Conservation (phyloP, 2,797 vertebrate species). For the Sphaeramia orbicularis region DNA sequence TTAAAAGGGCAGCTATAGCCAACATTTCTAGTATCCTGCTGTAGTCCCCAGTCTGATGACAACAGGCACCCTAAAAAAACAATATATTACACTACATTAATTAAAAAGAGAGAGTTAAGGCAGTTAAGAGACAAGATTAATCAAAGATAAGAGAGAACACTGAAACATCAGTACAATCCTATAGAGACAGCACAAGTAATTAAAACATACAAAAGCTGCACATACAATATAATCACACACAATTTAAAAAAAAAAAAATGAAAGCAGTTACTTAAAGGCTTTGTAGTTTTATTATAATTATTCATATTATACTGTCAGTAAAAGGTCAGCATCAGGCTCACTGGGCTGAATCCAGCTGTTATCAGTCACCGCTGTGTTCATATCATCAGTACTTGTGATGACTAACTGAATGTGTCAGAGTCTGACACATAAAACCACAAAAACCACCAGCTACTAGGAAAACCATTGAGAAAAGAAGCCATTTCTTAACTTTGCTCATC, state of each 20-base stretch:
- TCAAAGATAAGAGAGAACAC: too few species aligned
- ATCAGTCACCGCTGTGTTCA: conserved; percentile 68
- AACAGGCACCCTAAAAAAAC: too few species aligned
- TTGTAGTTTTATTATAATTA: background rate
- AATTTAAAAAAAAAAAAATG: background rate
- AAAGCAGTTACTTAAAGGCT: background rate
- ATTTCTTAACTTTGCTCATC: conserved; percentile 52
- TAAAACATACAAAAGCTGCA: too few species aligned
- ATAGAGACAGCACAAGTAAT: too few species aligned
- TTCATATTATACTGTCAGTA: conserved; percentile 1
- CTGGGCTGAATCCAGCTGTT: conserved; percentile 77
- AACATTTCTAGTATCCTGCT: too few species aligned
- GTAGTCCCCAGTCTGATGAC: too few species aligned
- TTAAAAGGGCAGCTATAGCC: too few species aligned
- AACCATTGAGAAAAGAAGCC: conserved; percentile 56
- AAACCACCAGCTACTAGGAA: conserved; percentile 47
- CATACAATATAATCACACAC: too few species aligned
- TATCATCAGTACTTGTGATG: conserved; percentile 42
- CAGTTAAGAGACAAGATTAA: too few species aligned
- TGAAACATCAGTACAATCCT: too few species aligned
- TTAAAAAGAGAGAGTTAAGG: too few species aligned
- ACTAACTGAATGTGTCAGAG: conserved; percentile 71
- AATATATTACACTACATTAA: too few species aligned
- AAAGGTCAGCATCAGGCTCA: conserved; percentile 25
- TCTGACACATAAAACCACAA: conserved; percentile 63